Conservation (phyloP, 2,888 invertebrate genomes). For the Polietes domitor region DNA sequence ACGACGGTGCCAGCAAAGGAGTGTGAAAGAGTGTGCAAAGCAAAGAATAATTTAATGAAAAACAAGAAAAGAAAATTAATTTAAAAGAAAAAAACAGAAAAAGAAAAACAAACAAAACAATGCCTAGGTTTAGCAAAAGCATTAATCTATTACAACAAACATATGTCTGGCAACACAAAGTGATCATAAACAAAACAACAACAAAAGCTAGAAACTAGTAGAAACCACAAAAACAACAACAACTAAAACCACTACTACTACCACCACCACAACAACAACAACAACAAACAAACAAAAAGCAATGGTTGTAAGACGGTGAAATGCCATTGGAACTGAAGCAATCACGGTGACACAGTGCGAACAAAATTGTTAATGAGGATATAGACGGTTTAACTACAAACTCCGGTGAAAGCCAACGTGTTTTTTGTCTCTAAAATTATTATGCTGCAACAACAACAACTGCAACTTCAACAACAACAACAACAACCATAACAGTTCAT, state of each 20-base stretch:
- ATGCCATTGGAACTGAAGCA: conserved; percentile 43
- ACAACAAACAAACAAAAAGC: background rate
- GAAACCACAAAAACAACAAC: background rate
- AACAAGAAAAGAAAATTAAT: background rate
- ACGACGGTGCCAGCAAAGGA: background rate
- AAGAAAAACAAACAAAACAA: conserved; percentile 21
- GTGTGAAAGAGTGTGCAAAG: background rate
- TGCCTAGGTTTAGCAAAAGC: background rate
- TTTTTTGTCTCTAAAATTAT: conserved; percentile 5
- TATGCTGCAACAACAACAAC: background rate
- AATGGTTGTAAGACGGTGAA: conserved; percentile 28
- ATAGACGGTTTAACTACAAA: conserved; percentile 45
- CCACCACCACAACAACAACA: background rate
- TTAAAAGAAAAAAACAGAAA: conserved; percentile 1
- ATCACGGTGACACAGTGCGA: conserved; percentile 54
- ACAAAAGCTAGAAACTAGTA: no score
- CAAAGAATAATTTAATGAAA: background rate
- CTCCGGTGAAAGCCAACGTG: conserved; percentile 10
- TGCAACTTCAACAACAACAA: conserved; percentile 23
- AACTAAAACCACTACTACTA: no score
- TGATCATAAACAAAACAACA: background rate
- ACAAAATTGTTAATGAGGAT: conserved; percentile 52
- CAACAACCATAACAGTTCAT: conserved; percentile 16
- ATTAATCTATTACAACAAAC: conserved; percentile 19
- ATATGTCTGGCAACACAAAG: background rate